Evolutionary conservation across 2,113 vertebrate genomes (phyloP), one percentile per base, ranked within the genome.

Genomic region (Xenopus borealis): DNA sequence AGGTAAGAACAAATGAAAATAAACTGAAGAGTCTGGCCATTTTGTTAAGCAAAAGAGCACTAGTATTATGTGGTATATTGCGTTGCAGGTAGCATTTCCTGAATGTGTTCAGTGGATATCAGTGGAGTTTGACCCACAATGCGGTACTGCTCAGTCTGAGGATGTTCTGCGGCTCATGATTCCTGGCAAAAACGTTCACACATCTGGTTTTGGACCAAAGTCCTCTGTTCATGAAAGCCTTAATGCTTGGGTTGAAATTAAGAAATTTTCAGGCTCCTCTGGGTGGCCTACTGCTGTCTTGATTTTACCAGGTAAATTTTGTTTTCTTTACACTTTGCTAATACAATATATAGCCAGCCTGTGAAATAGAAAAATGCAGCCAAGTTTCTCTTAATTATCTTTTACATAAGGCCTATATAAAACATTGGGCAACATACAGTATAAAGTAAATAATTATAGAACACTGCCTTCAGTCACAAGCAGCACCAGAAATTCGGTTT

Each of bases 61-160:
- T 18, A 62, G 1, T 62, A 3, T 62, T 23, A 40, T n/a, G 18
- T 12, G 18, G 12, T 57, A 18, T 6, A 23, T 4, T 58, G 10
- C 66, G 23, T 74, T 78, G 58, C 73, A 98, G 97, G 96, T 98
- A 11, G 92, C 95, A n/a, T 98, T 99, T 81, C 97, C 97, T 76
- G 97, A 98, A 79, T 98, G 96, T 74, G 97, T 99, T 59, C 90
- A 94, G 33, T 99, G 97, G 97, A 96, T 96, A 79, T 95, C 95
- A 40, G 90, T 99, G 0, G 97, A 99, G 81, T 98, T 99, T 83
- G 97, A 98, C 80, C 90, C 91, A 45, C 96, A 96, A 78, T 98
- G 97, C 86, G 96, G 96, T 72, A 99, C 97, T 0, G 97, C 97
- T 16, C 97, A 99, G 50, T 94, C 96, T 16, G 97, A 99, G 79